phyloP scores from a whole-genome alignment of 1,140 invertebrate genomes.

The Branchinecta lindahli region DNA sequence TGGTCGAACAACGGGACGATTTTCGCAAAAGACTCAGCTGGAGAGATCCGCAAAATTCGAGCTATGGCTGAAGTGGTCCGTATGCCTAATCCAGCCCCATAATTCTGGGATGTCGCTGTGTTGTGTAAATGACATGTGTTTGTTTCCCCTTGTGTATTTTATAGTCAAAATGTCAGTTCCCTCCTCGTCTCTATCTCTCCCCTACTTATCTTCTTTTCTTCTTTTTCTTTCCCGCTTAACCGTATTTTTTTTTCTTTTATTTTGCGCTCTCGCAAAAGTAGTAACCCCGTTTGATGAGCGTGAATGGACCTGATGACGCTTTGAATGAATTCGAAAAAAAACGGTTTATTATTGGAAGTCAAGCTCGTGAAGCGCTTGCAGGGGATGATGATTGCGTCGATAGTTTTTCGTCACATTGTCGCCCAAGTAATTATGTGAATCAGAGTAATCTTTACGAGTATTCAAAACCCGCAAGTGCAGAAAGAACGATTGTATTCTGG shows the following conservation, averaged over 20 bases:
- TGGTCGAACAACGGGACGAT: constrained; percentile 2
- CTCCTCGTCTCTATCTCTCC: not conserved
- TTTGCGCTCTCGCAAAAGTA: not conserved
- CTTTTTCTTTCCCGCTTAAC: not conserved
- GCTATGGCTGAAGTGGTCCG: constrained; percentile 9
- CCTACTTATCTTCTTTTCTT: not conserved
- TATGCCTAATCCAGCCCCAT: not conserved
- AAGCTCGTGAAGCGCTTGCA: not conserved
- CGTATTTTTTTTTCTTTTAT: not conserved
- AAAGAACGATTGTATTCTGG: not conserved
- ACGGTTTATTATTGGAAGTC: not conserved
- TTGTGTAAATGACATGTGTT: not conserved
- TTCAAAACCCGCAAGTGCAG: not conserved
- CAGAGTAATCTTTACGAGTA: not conserved
- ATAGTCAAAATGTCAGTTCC: constrained; percentile 3
- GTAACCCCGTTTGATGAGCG: not conserved
- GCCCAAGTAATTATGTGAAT: constrained; percentile 1
- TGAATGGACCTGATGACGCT: constrained; percentile 5
- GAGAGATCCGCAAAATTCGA: not conserved
- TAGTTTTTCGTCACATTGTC: not conserved
- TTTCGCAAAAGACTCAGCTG: not conserved
- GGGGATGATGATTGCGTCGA: constrained; percentile 8
- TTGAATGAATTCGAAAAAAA: constrained; percentile 10
- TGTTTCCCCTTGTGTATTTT: not conserved
- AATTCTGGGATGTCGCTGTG: not conserved